phyloP scores from a whole-genome alignment of 2,797 vertebrate genomes.

The Gila robusta region DNA sequence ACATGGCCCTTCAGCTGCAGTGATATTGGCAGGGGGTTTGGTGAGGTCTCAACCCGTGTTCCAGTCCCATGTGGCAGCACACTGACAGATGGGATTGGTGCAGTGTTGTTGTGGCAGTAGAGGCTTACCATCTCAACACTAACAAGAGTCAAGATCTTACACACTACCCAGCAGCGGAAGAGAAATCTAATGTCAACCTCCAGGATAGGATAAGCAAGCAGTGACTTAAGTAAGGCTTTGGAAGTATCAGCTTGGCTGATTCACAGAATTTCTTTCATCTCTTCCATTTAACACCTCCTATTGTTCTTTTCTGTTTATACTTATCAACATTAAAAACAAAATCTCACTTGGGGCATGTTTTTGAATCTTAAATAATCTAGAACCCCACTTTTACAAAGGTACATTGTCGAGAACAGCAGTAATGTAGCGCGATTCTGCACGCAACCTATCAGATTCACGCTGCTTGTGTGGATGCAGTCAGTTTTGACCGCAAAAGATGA shows the following conservation, averaged over 20 bases:
- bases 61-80: constrained; percentile 35
- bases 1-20: constrained; percentile 22
- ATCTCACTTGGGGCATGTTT: background rate
- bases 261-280: background rate
- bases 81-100: constrained; percentile 66
- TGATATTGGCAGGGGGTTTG: constrained; percentile 48
- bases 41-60: constrained; percentile 54
- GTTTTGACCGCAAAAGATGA: too few relatives aligned
- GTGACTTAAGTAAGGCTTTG: constrained; percentile 28
- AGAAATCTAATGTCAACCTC: constrained; percentile 45
- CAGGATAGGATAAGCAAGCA: constrained; percentile 59
- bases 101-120: constrained; percentile 51
- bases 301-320: background rate
- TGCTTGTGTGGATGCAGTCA: too few relatives aligned
- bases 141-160: constrained; percentile 56
- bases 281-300: background rate
- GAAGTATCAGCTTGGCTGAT: background rate
- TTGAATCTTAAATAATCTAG: background rate
- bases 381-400: too few relatives aligned
- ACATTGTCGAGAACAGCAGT: too few relatives aligned
- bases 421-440: too few relatives aligned
- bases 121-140: constrained; percentile 54
- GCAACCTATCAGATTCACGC: too few relatives aligned
- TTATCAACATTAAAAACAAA: too few relatives aligned
- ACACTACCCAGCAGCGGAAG: background rate